A percentile compares a stretch with the other conserved stretches of the same genome.
phyloP scores from a whole-genome alignment of 2,797 vertebrate genomes.

The Scolopax bukidnonensis region DNA sequence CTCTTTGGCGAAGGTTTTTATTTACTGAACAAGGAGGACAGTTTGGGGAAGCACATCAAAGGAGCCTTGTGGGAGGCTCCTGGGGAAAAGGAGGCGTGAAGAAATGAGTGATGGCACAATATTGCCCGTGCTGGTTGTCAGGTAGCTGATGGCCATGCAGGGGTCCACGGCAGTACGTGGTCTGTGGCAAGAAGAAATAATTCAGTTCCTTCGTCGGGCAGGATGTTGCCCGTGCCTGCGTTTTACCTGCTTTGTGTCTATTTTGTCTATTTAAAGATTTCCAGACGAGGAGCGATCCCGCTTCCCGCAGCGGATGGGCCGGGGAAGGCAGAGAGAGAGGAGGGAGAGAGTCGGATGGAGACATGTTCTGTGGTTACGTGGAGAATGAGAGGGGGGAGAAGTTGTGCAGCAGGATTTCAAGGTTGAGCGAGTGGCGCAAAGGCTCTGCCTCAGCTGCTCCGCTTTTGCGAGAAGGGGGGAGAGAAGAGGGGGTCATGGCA shows the following conservation, averaged over 20 bases:
- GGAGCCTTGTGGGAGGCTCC: not conserved
- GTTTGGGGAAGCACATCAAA: not conserved
- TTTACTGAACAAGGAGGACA: not conserved
- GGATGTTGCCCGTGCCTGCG: rapidly evolving
- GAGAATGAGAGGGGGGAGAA: slow-evolving; percentile 31
- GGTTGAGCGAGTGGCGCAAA: not conserved
- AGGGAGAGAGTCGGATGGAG: not conserved
- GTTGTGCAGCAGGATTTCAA: slow-evolving; percentile 45
- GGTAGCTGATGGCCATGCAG: not conserved
- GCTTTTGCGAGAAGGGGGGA: not conserved
- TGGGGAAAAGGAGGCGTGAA: not conserved
- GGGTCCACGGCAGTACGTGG: rapidly evolving
- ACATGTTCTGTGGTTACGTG: not conserved
- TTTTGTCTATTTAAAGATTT: not conserved
- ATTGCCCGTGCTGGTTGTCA: not conserved
- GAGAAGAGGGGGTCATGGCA: not conserved
- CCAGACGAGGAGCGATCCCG: rapidly evolving
- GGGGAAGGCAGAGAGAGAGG: not conserved
- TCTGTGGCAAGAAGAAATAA: not conserved
- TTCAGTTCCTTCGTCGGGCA: not conserved
- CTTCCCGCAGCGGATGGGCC: rapidly evolving
- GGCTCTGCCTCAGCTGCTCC: not conserved
- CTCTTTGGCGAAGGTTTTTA: not conserved
- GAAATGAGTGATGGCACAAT: not conserved
- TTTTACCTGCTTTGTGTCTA: not conserved